A percentile compares a stretch with the other conserved stretches of the same genome.
Evolutionary conservation across 2,113 vertebrate species (phyloP).

Genomic region (Pituophis catenifer): DNA sequence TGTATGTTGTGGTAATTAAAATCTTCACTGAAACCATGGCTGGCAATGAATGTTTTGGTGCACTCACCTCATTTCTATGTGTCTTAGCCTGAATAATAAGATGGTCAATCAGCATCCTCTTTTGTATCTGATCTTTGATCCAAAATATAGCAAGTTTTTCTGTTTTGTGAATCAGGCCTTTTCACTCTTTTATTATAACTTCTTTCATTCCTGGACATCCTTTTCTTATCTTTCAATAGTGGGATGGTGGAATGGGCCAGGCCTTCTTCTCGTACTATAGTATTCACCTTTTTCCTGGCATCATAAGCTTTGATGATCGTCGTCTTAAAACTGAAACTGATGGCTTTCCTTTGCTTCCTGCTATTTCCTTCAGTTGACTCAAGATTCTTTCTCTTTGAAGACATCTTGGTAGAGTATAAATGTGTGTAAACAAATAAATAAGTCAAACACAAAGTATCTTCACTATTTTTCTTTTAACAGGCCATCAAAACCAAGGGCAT

Average conservation of each 20-base stretch:
- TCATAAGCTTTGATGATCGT: neutral
- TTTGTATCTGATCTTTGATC: neutral
- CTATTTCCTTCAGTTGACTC: neutral
- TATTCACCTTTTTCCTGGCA: neutral
- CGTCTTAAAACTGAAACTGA: neutral
- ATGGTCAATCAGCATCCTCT: neutral
- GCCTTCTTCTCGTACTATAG: neutral
- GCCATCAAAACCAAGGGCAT: neutral
- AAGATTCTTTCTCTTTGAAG: neutral
- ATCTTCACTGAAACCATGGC: neutral
- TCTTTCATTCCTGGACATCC: neutral
- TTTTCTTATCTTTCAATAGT: neutral
- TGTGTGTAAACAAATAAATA: neutral
- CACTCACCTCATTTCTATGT: neutral
- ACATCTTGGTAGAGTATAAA: neutral
- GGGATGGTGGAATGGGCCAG: neutral
- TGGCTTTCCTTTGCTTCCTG: neutral
- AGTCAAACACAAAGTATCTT: neutral
- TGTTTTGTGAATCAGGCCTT: neutral
- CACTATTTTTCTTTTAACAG: neutral
- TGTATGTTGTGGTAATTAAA: neutral
- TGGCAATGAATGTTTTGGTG: neutral
- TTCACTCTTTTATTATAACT: neutral
- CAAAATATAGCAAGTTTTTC: neutral
- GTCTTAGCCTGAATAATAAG: neutral